Percentiles rank a stretch among this genome's conserved stretches.
These are phyloP conservation scores for Agapostemon virescens DNA, from an alignment of 2,888 invertebrate genomes.

Conservation along the genomic window DNA sequence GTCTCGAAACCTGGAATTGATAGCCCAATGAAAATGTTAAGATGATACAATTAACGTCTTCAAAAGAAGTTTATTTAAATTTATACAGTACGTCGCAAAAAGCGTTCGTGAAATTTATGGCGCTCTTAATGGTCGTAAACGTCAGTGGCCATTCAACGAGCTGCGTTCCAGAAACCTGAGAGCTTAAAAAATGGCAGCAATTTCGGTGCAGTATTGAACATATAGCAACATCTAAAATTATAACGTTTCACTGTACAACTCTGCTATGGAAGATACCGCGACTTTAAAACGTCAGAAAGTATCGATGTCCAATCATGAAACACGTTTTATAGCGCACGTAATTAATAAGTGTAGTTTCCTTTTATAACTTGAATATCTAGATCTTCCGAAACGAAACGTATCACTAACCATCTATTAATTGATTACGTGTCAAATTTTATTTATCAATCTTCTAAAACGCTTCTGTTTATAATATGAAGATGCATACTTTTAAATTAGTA, in stretches of 20 bases:
- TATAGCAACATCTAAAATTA: neutral
- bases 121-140: slow-evolving; percentile 55
- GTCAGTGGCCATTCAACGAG: slow-evolving; percentile 49
- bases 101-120: slow-evolving; percentile 48
- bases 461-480: neutral
- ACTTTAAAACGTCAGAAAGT: neutral
- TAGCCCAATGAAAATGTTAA: slow-evolving; percentile 29
- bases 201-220: slow-evolving; percentile 25
- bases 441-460: neutral
- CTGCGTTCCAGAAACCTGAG: slow-evolving; percentile 38
- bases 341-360: neutral
- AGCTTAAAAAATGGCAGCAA: slow-evolving; percentile 41
- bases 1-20: neutral
- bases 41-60: slow-evolving; percentile 33
- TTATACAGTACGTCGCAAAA: slow-evolving; percentile 48
- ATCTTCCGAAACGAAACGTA: neutral
- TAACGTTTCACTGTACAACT: neutral
- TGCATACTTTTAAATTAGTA: neutral
- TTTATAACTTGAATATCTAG: neutral
- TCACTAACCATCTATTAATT: neutral
- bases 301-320: neutral
- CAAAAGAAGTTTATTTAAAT: slow-evolving; percentile 52
- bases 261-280: neutral
- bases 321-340: neutral
- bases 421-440: neutral